Evolutionary conservation across 2,797 vertebrate genomes (phyloP).

Genomic region (Synaphobranchus kaupii): DNA sequence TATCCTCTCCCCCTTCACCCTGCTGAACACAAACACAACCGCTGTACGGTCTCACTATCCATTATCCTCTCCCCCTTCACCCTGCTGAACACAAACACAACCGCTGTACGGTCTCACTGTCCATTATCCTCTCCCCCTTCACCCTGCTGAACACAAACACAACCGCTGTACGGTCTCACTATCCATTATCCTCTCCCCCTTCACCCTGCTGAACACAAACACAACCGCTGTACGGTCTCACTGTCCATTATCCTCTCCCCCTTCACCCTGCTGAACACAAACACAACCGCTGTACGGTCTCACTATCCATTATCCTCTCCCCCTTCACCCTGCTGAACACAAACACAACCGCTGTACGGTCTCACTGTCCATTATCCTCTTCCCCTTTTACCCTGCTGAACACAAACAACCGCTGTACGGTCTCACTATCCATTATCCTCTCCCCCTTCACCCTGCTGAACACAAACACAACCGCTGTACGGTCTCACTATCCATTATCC

Average conservation of each 20-base stretch:
- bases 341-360: background rate
- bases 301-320: background rate
- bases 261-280: background rate
- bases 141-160: too few species aligned
- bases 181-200: background rate
- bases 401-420: background rate
- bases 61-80: too few species aligned
- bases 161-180: too few species aligned
- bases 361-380: background rate
- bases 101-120: too few species aligned
- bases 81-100: too few species aligned
- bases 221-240: background rate
- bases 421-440: background rate
- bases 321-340: background rate
- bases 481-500: background rate
- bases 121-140: too few species aligned
- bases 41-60: too few species aligned
- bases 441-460: background rate
- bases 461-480: background rate
- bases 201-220: background rate
- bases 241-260: background rate
- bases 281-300: background rate
- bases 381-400: background rate
- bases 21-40: too few species aligned
- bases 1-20: too few species aligned